phyloP scores from a whole-genome alignment of 1,140 invertebrate genomes.

The Papilio xuthus region DNA sequence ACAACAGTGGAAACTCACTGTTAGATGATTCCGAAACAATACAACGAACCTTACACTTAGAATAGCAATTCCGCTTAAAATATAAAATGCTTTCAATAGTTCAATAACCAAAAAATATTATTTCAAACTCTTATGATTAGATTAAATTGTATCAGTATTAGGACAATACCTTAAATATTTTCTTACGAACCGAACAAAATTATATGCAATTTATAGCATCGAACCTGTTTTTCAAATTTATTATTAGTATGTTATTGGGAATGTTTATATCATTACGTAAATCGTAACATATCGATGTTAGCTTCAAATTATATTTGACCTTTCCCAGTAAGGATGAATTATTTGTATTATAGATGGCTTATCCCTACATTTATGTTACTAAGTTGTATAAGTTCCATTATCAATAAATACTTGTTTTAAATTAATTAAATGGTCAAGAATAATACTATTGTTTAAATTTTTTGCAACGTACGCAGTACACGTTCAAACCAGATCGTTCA shows the following conservation, averaged over 20 bases:
- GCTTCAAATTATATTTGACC: constrained; percentile 37
- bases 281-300: constrained; percentile 61
- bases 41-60: not conserved
- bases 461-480: too few relatives aligned
- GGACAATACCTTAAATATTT: constrained; percentile 58
- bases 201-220: not conserved
- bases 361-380: not conserved
- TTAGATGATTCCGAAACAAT: not conserved
- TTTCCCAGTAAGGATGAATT: not conserved
- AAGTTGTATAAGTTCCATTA: not conserved
- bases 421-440: constrained; percentile 1
- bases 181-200: constrained; percentile 44
- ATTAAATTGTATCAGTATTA: constrained; percentile 56
- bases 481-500: too few relatives aligned
- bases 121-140: constrained; percentile 52
- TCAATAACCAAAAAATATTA: not conserved
- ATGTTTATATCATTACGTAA: constrained; percentile 60
- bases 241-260: constrained; percentile 14
- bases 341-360: not conserved
- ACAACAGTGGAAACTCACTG: too few relatives aligned
- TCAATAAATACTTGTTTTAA: not conserved
- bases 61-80: not conserved
- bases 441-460: not conserved
- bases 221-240: not conserved
- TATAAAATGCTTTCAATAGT: not conserved